Conservation (phyloP, 2,888 invertebrate species). For the Pristionchus mayeri region DNA sequence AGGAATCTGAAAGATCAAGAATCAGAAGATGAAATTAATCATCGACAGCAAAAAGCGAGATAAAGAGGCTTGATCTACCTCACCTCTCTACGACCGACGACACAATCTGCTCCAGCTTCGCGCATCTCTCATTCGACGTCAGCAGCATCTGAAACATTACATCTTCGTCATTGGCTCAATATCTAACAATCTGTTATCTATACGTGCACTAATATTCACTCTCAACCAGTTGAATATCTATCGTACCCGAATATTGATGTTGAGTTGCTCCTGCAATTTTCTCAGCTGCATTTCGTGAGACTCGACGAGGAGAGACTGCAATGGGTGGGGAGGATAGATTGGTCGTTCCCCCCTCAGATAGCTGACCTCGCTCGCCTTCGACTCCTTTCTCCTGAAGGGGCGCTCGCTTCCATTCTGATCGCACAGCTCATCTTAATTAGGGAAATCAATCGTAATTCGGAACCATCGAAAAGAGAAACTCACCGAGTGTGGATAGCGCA, state of each 20-base stretch:
- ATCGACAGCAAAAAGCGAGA: no score
- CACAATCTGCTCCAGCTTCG: conserved; percentile 32
- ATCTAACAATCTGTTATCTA: not conserved
- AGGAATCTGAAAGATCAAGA: not conserved
- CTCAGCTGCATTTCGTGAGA: not conserved
- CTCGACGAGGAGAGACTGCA: not conserved
- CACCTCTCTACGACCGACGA: conserved; percentile 39
- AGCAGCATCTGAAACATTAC: not conserved
- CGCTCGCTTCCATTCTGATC: not conserved
- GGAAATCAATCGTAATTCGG: not conserved
- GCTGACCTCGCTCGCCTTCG: not conserved
- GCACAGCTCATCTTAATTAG: not conserved
- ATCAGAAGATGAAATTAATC: no score
- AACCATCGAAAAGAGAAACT: not conserved
- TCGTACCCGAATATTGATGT: not conserved
- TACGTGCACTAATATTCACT: no score
- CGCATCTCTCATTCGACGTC: not conserved
- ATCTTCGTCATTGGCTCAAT: not conserved
- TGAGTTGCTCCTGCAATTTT: not conserved
- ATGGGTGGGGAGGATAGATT: not conserved
- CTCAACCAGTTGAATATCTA: not conserved
- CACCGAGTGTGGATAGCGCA: not conserved
- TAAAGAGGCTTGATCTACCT: not conserved
- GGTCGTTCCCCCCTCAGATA: not conserved
- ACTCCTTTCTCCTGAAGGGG: not conserved